phyloP scores from a whole-genome alignment of 2,888 invertebrate genomes.

The Blera fallax region DNA sequence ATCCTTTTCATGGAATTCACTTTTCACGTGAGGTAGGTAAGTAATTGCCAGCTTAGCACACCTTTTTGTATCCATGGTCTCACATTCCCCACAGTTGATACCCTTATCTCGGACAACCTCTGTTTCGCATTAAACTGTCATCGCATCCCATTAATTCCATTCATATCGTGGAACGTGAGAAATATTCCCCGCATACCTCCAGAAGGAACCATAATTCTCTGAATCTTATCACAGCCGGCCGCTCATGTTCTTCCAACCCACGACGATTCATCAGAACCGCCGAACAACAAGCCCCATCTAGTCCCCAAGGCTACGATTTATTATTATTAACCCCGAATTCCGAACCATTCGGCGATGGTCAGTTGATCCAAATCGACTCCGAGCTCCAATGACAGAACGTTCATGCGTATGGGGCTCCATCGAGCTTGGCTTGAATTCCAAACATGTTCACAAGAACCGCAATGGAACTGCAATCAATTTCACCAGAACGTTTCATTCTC shows the following conservation, averaged over 20 bases:
- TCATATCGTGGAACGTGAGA: conserved; percentile 45
- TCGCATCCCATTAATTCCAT: conserved; percentile 3
- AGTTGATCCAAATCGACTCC: conserved; percentile 40
- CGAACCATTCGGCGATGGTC: neutral
- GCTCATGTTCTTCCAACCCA: conserved; percentile 15
- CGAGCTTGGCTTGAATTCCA: conserved; percentile 19
- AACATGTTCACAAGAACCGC: conserved; percentile 50
- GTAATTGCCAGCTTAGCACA: no score
- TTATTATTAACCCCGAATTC: conserved; percentile 37
- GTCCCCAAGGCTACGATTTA: conserved; percentile 53
- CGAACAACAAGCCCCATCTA: conserved; percentile 19
- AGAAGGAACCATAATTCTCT: conserved; percentile 19
- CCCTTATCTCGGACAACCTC: no score
- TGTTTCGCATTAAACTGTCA: conserved; percentile 18
- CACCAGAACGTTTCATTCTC: conserved; percentile 22
- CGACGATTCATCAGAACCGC: conserved; percentile 46
- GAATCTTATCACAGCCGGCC: conserved; percentile 6
- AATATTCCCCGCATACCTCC: conserved; percentile 5
- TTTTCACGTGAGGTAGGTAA: no score
- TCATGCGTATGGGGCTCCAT: conserved; percentile 12
- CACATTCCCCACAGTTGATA: no score
- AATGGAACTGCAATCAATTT: conserved; percentile 47
- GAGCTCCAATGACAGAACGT: conserved; percentile 5
- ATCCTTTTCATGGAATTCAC: no score
- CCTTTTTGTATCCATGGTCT: no score